Conservation (phyloP, 2,113 vertebrate genomes). For the Corythoichthys haematopterus region DNA sequence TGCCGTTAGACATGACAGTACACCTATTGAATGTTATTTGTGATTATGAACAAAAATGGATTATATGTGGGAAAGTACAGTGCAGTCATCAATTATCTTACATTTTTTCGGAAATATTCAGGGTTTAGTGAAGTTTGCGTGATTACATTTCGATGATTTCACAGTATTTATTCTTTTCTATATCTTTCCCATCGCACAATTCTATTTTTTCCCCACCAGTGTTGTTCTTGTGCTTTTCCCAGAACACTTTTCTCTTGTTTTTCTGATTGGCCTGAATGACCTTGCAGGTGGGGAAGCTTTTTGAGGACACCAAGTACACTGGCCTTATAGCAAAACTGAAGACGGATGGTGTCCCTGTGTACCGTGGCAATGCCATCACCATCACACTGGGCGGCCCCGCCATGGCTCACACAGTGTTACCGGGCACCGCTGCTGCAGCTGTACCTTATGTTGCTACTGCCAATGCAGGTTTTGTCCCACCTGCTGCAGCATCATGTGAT, state of each 20-base stretch:
- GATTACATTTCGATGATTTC: background rate
- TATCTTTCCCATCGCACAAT: background rate
- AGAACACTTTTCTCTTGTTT: background rate
- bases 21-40: too few relatives aligned
- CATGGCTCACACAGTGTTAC: slow-evolving; percentile 31
- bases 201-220: background rate
- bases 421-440: slow-evolving; percentile 3
- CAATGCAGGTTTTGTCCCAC: background rate
- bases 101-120: too few relatives aligned
- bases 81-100: too few relatives aligned
- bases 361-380: slow-evolving; percentile 84
- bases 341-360: slow-evolving; percentile 82
- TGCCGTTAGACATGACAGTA: too few relatives aligned
- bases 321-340: slow-evolving; percentile 93
- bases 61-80: too few relatives aligned
- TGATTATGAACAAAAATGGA: too few relatives aligned
- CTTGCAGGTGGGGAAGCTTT: slow-evolving; percentile 75
- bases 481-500: slow-evolving; percentile 8
- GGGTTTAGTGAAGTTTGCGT: background rate
- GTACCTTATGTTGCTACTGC: slow-evolving; percentile 10
- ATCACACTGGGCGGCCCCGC: slow-evolving; percentile 75
- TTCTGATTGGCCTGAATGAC: background rate
- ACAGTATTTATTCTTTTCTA: background rate
- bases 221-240: background rate
- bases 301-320: slow-evolving; percentile 95